A percentile compares a stretch with the other conserved stretches of the same genome.
phyloP scores from a whole-genome alignment of 2,888 invertebrate genomes.

The Pterostichus niger region DNA sequence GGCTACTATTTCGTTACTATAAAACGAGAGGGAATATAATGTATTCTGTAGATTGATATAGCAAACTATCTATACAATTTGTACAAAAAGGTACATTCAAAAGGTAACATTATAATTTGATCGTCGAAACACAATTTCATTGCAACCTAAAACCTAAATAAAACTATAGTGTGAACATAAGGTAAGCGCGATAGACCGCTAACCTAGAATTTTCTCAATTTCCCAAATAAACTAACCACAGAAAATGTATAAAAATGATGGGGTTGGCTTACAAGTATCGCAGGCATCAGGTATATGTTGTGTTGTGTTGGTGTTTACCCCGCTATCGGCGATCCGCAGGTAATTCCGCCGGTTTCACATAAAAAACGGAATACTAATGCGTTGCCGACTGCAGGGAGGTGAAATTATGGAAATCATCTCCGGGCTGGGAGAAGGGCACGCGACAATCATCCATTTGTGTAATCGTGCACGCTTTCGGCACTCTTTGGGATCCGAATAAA shows the following conservation, averaged over 20 bases:
- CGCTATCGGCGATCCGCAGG: conserved; percentile 31
- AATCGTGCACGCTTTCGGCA: conserved; percentile 66
- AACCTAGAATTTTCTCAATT: conserved; percentile 46
- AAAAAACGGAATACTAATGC: conserved; percentile 62
- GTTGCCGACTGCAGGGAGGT: conserved; percentile 32
- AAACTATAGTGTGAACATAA: conserved; percentile 38
- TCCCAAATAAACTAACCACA: conserved; percentile 60
- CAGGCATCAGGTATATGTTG: conserved; percentile 1
- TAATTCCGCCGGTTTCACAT: conserved; percentile 61
- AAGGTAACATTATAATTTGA: not conserved
- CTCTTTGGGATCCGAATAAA: conserved; percentile 66
- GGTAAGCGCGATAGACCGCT: conserved; percentile 16
- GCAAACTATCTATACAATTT: too few relatives aligned
- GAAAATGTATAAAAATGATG: conserved; percentile 61
- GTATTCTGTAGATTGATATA: too few relatives aligned
- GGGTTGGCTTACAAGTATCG: conserved; percentile 26
- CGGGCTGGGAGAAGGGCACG: conserved; percentile 54
- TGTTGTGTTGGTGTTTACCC: conserved; percentile 17
- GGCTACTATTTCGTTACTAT: too few relatives aligned
- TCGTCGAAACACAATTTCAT: not conserved
- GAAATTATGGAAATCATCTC: conserved; percentile 65
- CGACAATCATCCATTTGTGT: conserved; percentile 65
- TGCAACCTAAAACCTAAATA: conserved; percentile 4
- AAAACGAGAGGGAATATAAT: too few relatives aligned
- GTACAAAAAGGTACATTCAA: too few relatives aligned